Evolutionary conservation across 2,888 invertebrate species (phyloP).

Genomic region (Mesorhabditis spiculigera): DNA sequence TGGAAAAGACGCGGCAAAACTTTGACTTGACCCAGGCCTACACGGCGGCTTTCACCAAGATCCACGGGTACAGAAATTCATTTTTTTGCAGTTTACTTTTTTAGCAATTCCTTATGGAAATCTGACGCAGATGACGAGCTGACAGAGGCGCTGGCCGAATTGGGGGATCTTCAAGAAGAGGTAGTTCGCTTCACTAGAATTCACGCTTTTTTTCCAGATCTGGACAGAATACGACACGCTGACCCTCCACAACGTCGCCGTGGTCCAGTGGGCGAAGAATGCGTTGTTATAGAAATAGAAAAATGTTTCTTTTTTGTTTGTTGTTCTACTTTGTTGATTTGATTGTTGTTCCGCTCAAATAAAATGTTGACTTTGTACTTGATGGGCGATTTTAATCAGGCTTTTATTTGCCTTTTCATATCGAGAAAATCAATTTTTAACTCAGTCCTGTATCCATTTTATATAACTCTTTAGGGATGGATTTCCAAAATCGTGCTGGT

Average conservation of each 20-base stretch:
- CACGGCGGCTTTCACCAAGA: slow-evolving; percentile 80
- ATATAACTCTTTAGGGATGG: slow-evolving; percentile 69
- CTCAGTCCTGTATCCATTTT: neutral
- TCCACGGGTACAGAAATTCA: slow-evolving; percentile 51
- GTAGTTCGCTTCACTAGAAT: neutral
- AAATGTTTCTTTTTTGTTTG: neutral
- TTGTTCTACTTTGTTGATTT: slow-evolving; percentile 6
- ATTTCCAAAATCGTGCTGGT: slow-evolving; percentile 97
- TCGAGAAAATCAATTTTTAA: neutral
- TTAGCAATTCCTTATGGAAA: neutral
- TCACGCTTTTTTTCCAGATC: neutral
- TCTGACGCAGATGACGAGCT: slow-evolving; percentile 12
- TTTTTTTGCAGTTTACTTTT: slow-evolving; percentile 1
- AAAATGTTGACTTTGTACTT: neutral
- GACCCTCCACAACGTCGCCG: slow-evolving; percentile 31
- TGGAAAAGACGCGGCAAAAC: slow-evolving; percentile 74
- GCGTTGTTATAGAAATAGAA: slow-evolving; percentile 30
- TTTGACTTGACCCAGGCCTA: slow-evolving; percentile 89
- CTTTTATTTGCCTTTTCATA: neutral
- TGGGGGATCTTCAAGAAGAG: slow-evolving; percentile 11
- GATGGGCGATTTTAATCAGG: neutral
- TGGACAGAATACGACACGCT: slow-evolving; percentile 27
- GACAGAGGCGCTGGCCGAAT: slow-evolving; percentile 16
- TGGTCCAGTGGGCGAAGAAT: slow-evolving; percentile 44
- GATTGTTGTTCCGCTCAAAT: neutral